These are phyloP conservation scores for Ips typographus DNA, from an alignment of 1,140 invertebrate species.

Conservation along the genomic window DNA sequence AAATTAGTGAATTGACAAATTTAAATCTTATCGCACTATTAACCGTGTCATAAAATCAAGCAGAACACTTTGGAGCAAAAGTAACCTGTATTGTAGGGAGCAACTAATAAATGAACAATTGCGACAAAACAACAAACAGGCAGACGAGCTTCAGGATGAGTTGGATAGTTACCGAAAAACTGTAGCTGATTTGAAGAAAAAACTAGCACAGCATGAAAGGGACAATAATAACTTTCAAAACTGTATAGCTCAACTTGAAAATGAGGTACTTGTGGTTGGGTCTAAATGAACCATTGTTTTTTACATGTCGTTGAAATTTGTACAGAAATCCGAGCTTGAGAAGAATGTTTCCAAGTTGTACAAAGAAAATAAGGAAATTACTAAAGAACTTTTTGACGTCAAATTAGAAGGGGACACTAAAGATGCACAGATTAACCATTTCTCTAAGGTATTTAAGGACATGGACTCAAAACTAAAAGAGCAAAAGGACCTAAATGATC, in stretches of 20 bases:
- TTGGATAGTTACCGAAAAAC: constrained; percentile 20
- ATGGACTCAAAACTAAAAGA: constrained; percentile 22
- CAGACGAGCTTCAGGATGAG: constrained; percentile 36
- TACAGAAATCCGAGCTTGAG: constrained; percentile 34
- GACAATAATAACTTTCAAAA: constrained; percentile 27
- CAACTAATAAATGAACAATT: constrained; percentile 36
- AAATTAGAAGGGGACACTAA: constrained; percentile 31
- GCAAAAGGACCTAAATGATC: constrained; percentile 28
- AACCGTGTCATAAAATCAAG: no score
- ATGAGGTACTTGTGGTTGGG: constrained; percentile 30
- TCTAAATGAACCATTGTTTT: background rate
- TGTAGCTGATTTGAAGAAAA: constrained; percentile 34
- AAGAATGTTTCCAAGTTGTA: constrained; percentile 22
- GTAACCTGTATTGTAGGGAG: constrained; percentile 16
- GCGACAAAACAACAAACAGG: constrained; percentile 19
- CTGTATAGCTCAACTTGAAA: constrained; percentile 27
- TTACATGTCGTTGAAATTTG: constrained; percentile 3
- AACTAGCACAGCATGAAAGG: constrained; percentile 32
- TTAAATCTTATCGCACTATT: no score
- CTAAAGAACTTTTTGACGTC: constrained; percentile 31
- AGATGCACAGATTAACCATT: constrained; percentile 21
- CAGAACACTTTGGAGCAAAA: no score
- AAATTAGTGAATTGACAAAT: no score
- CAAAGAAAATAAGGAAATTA: constrained; percentile 23
- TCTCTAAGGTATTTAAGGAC: constrained; percentile 26